Percentiles rank a stretch among this genome's conserved stretches.
phyloP scores from a whole-genome alignment of 1,140 invertebrate genomes.

The Portunus trituberculatus region DNA sequence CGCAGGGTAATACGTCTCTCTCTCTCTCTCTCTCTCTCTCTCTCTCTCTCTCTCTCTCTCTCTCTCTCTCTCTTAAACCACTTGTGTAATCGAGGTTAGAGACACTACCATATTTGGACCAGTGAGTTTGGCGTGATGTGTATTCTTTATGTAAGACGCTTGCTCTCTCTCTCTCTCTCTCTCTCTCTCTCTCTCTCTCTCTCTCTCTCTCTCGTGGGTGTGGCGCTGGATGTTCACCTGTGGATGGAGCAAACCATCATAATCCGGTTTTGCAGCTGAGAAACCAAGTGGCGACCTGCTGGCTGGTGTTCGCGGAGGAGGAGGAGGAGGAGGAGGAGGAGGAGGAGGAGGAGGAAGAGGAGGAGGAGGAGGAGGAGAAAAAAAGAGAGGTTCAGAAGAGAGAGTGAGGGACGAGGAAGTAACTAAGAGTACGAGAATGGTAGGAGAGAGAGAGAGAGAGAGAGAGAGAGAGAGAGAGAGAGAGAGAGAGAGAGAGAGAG shows the following conservation, averaged over 20 bases:
- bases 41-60: conserved; percentile 52
- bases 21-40: conserved; percentile 47
- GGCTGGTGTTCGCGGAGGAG: not conserved
- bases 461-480: not conserved
- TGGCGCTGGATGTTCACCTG: not conserved
- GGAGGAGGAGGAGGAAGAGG: not conserved
- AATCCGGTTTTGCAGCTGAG: not conserved
- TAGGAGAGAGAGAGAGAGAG: not conserved
- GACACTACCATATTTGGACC: no score
- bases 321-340: not conserved
- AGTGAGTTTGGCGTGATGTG: no score
- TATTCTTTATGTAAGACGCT: not conserved
- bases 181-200: conserved; percentile 60
- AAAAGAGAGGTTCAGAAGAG: not conserved
- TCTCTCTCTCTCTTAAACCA: conserved; percentile 2
- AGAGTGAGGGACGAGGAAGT: not conserved
- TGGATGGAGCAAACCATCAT: not conserved
- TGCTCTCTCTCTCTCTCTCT: conserved; percentile 17
- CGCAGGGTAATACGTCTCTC: not conserved
- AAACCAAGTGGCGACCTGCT: not conserved
- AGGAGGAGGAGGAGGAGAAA: not conserved
- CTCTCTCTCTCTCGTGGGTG: conserved; percentile 53
- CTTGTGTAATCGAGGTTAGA: no score
- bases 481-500: not conserved
- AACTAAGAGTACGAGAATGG: not conserved